Evolutionary conservation across 2,797 vertebrate genomes (phyloP), one percentile per base, ranked within the genome.

Genomic region (Aeoliscus strigatus): DNA sequence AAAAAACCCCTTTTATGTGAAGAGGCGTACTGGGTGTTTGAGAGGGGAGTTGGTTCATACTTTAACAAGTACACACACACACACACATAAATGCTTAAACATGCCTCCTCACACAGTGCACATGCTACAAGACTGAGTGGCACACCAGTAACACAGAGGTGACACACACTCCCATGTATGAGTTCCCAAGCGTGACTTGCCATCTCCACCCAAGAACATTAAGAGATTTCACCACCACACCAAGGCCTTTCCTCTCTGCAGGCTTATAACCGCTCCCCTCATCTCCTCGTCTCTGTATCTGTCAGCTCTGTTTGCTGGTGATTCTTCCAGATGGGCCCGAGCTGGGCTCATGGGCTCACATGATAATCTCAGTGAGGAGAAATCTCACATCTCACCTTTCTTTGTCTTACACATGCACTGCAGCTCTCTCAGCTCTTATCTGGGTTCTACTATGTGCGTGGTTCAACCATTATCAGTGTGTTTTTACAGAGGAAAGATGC

Each of bases 191-290:
- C 33, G 25, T 79, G 71, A 76, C 60, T 68, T 21, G 8, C 60
- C 44, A 37, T 75, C 61, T 66, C 60, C 50, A 46, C 76, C 64
- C 60, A 75, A 75, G 73, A 81, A 74, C 78, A 73, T 83, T 70
- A 75, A 69, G 49, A 75, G 75, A 73, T 80, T 80, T 76, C 39
- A 23, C 63, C 39, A 23, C 63, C 49, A 66, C 58, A 61, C 56
- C 24, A 11, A 53, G 54, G 56, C 37, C 46, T 61, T 54, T 42
- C 59, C 47, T 63, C 49, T 47, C 4, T 12, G 49, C 52, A 47
- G 33, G 42, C 55, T 61, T 46, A 39, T 77, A 76, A 82, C 81
- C 65, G 4, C 30, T 12, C 53, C 43, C 38, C 67, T 65, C 63
- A 77, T 80, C 75, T 73, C 47, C 44, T 37, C 32, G 18, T 43